Evolutionary conservation across 2,797 vertebrate species (phyloP).

Genomic region (Gymnocypris eckloni): DNA sequence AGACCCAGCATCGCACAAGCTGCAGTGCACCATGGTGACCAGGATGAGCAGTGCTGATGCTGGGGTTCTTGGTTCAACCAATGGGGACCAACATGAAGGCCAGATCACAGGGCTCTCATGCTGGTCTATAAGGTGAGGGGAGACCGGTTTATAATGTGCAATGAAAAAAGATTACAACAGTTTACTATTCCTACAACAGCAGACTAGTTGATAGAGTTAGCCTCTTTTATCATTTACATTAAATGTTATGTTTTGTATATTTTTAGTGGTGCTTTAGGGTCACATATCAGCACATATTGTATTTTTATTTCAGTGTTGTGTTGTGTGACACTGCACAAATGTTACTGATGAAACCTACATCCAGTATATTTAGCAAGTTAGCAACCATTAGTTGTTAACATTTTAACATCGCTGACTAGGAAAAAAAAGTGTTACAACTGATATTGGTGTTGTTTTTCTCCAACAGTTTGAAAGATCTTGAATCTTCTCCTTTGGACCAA

Average conservation of each 20-base stretch:
- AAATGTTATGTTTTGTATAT: background rate
- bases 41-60: slow-evolving; percentile 58
- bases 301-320: background rate
- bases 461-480: slow-evolving; percentile 84
- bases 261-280: background rate
- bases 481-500: slow-evolving; percentile 77
- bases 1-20: slow-evolving; percentile 34
- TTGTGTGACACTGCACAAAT: background rate
- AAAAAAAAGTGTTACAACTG: slow-evolving; percentile 1
- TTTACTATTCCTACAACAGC: background rate
- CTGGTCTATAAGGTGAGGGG: slow-evolving; percentile 87
- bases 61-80: slow-evolving; percentile 49
- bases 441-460: slow-evolving; percentile 37
- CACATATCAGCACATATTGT: background rate
- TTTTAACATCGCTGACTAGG: background rate
- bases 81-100: slow-evolving; percentile 35
- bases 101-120: slow-evolving; percentile 65
- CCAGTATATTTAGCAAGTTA: background rate
- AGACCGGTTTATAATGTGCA: background rate
- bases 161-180: background rate
- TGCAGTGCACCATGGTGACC: slow-evolving; percentile 47
- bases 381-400: background rate
- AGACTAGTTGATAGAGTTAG: background rate
- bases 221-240: background rate
- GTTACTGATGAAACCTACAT: background rate